Base-by-base conservation (phyloP, 2,888 invertebrate species). In the Cosmia trapezina region DNA sequence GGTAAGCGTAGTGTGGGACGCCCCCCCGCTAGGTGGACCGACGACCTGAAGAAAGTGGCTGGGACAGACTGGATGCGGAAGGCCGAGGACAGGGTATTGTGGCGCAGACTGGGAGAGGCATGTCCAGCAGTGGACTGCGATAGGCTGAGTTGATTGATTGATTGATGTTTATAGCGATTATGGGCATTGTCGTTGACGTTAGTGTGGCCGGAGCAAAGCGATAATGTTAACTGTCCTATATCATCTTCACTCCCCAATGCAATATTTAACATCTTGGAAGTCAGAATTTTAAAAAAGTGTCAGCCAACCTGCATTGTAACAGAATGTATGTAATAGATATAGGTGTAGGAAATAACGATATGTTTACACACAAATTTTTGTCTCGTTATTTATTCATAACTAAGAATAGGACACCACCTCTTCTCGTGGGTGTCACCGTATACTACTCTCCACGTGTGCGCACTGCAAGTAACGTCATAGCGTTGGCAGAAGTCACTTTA, bases 341-440 rank as follows among this genome's bases (percentile, higher is more conserved):
- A 47, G 11, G 14, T 64, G 49, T 61, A 47, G 4, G 41, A 62
- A 51, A 56, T 22, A 51, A 9, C 41, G 11, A 47, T 14, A 47
- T 65, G 37, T 81, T 76, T 76, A 57, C 77, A 73, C 12, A 53
- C 33, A 11, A 4, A n/a, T 70, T 67, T 76, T 66, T 77, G 33
- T 56, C n/a, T 12, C 33, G 37, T 61, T 45, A 81, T 62, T 61
- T 45, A 81, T 62, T 69, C 53, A 51, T 33, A 33, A 64, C 66
- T 63, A 67, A 61, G 54, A 77, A 82, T 81, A 82, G 41, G 12
- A 22, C 3, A 43, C 33, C 54, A 61, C 37, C 56, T 64, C 47
- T 43, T 47, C 37, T 43, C 43, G 83, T 80, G 72, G 82, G 79
- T 61, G 83, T 73, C 45, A 28, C 43, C 37, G 71, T 65, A 49